Percentiles rank a stretch among this genome's conserved stretches.
phyloP scores from a whole-genome alignment of 1,140 invertebrate species.

The Oryctes rhinoceros region DNA sequence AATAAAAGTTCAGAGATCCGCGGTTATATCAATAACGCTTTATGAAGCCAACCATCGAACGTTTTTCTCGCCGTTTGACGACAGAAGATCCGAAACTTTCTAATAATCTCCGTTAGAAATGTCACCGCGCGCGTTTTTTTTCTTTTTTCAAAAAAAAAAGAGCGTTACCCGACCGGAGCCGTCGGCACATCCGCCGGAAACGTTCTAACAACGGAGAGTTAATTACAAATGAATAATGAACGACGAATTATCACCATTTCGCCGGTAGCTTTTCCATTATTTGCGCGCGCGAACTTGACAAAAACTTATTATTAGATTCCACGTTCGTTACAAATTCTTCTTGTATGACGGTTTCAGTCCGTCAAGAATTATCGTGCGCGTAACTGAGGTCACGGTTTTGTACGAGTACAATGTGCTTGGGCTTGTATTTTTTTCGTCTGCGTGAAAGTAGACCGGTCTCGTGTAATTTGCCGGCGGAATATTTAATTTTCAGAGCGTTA shows the following conservation, averaged over 20 bases:
- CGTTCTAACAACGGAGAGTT: conserved; percentile 40
- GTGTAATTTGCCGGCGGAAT: background rate
- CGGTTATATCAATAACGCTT: conserved; percentile 23
- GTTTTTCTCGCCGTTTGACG: background rate
- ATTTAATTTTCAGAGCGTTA: background rate
- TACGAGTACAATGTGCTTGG: background rate
- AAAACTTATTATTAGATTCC: conserved; percentile 41
- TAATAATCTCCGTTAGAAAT: conserved; percentile 35
- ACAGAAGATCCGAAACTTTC: conserved; percentile 10
- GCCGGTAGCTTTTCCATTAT: conserved; percentile 32
- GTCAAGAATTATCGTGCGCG: background rate
- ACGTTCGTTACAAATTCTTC: conserved; percentile 39
- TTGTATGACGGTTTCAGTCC: conserved; percentile 29
- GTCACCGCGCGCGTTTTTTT: background rate
- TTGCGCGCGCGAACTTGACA: conserved; percentile 24
- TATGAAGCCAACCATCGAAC: conserved; percentile 24
- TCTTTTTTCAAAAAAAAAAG: background rate
- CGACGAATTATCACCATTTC: conserved; percentile 42
- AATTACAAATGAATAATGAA: conserved; percentile 52
- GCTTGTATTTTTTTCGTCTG: background rate
- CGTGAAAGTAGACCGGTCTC: background rate
- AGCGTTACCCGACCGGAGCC: conserved; percentile 3
- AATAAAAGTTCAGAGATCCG: conserved; percentile 18
- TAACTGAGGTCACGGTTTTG: conserved; percentile 10
- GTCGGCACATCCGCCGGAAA: conserved; percentile 28